Base-by-base conservation (phyloP, 2,113 vertebrate genomes). In the Nothobranchius kuhntae region DNA sequence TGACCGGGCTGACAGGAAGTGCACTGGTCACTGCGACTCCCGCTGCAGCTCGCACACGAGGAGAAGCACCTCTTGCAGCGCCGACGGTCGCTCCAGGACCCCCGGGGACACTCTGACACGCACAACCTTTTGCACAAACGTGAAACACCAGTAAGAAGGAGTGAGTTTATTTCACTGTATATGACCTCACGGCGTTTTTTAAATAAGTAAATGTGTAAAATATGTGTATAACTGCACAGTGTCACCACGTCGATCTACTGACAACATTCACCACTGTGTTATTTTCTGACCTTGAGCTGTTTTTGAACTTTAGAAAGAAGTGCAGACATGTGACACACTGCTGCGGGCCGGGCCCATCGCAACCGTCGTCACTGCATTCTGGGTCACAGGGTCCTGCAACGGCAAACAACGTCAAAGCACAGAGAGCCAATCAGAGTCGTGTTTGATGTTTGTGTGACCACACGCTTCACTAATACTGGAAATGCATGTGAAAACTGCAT, bases 271-370 rank as follows among this genome's bases (percentile, higher is more conserved):
- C 30, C 4, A 4, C 30, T 50, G 1, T 61, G 55, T 36, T n/a
- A 56, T 50, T 21, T 61, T 35, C 78, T 60, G 50, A 99, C 97
- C 97, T 92, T 78, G 96, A 97, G 72, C 93, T 95, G 78, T 98
- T 98, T 89, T 96, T 98, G 85, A 96, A 94, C 90, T 97, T 98
- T 83, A 98, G 94, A 83, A 96, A 96, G 84, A 95, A 95, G 81
- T 97, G 94, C 40, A 95, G 83, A 76, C 97, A 99, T 71, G 96
- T 95, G 88, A 89, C 92, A 83, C 96, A 99, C 65, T 96, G 95
- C 78, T 96, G 94, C 15, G 96, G 95, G 80, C 95, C 90, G 2
- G 96, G 96, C 8, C 96, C 97, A 24, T 96, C 96, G 85, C 97
- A 98, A 9, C 97, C 96, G 10, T 96, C 93, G 63, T 94, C 95